Percentiles rank a stretch among this genome's conserved stretches.
These are phyloP conservation scores for Stegostoma tigrinum DNA, from an alignment of 2,113 vertebrate genomes.

Conservation along the genomic window DNA sequence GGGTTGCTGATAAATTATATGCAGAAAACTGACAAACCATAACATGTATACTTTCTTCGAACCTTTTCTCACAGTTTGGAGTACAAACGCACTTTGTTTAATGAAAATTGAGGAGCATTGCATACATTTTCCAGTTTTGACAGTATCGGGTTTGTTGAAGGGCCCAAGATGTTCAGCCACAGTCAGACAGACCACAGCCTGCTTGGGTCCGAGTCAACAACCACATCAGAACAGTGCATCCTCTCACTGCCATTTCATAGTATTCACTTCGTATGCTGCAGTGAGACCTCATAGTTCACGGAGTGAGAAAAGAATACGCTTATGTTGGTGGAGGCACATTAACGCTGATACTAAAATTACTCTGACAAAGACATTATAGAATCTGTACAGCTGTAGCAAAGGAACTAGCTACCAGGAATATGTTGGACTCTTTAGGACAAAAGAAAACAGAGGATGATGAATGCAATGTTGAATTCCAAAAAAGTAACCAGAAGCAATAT, in stretches of 20 bases:
- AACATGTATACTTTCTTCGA: background rate
- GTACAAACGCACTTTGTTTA: background rate
- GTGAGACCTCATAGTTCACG: background rate
- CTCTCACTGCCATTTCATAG: background rate
- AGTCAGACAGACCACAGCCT: background rate
- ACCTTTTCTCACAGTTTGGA: background rate
- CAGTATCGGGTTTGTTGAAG: background rate
- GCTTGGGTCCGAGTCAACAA: background rate
- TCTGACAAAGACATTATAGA: background rate
- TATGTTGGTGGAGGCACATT: background rate
- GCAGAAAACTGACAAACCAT: background rate
- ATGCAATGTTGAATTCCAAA: background rate
- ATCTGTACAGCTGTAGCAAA: background rate
- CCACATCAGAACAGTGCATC: background rate
- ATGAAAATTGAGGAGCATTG: background rate
- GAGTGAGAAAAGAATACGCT: background rate
- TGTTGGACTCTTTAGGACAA: background rate
- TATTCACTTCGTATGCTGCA: background rate
- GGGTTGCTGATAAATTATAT: background rate
- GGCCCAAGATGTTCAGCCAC: background rate
- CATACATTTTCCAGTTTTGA: background rate
- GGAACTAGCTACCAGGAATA: background rate
- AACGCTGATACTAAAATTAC: background rate
- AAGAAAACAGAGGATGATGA: background rate
- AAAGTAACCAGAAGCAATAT: background rate